Conservation (phyloP, 2,888 invertebrate species). For the Blastobasis lacticolella region DNA sequence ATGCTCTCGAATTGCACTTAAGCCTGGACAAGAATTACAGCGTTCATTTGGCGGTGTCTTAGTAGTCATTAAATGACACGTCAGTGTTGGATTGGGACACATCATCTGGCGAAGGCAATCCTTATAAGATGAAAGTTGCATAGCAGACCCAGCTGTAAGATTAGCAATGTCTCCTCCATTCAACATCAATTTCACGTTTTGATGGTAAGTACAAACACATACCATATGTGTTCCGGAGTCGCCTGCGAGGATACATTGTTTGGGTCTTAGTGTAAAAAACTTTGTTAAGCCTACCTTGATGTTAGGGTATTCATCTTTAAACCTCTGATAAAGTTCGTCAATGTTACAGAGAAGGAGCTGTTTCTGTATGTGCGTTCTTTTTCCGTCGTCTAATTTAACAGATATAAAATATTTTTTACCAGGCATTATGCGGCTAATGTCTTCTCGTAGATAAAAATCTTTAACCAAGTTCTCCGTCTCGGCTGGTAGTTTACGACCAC, state of each 20-base stretch:
- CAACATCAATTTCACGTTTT: conserved; percentile 5
- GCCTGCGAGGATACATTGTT: conserved; percentile 12
- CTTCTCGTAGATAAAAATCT: conserved; percentile 2
- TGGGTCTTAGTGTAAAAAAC: conserved; percentile 12
- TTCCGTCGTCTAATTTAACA: conserved; percentile 16
- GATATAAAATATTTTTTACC: conserved; percentile 15
- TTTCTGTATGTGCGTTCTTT: conserved; percentile 13
- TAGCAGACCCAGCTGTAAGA: conserved; percentile 13
- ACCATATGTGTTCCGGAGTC: conserved; percentile 14
- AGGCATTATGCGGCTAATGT: conserved; percentile 4
- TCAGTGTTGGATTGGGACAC: conserved; percentile 15
- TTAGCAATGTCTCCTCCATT: conserved; percentile 12
- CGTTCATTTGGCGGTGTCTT: conserved; percentile 12
- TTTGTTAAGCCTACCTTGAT: conserved; percentile 11
- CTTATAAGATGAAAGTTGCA: conserved; percentile 15
- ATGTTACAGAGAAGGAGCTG: conserved; percentile 8
- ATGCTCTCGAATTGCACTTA: conserved; percentile 13
- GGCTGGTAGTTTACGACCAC: conserved; percentile 12
- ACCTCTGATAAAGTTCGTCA: conserved; percentile 12
- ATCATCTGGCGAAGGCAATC: conserved; percentile 15
- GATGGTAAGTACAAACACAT: conserved; percentile 6
- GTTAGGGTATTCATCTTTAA: conserved; percentile 10
- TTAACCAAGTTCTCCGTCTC: conserved; percentile 3
- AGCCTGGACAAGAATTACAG: conserved; percentile 11
- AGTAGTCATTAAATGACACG: conserved; percentile 14